A percentile compares a stretch with the other conserved stretches of the same genome.
These are phyloP conservation scores for Xenentodon cancila DNA, from an alignment of 2,797 vertebrate species.

Conservation along the genomic window DNA sequence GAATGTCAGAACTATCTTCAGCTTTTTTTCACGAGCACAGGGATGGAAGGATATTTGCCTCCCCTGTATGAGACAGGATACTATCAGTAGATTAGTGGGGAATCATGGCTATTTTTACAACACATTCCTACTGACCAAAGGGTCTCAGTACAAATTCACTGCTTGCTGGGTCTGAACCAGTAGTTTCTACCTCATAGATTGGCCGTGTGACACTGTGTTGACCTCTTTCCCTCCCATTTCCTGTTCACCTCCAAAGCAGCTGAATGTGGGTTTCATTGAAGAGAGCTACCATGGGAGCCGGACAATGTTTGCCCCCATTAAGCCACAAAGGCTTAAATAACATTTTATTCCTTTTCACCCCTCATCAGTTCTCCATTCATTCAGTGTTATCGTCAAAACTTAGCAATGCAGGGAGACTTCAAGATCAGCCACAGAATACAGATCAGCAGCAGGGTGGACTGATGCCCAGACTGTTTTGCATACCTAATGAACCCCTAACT, in stretches of 20 bases:
- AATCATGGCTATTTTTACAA: conserved; percentile 44
- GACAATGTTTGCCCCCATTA: conserved; percentile 64
- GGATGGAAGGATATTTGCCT: too few species aligned
- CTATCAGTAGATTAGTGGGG: conserved; percentile 42
- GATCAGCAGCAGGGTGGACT: conserved; percentile 60
- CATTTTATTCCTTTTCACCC: conserved; percentile 46
- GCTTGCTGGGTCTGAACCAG: conserved; percentile 36
- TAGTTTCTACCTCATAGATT: conserved; percentile 60
- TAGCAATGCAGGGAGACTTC: conserved; percentile 56
- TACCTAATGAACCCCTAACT: conserved; percentile 74
- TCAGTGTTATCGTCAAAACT: conserved; percentile 61
- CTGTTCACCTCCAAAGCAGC: conserved; percentile 30
- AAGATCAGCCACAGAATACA: conserved; percentile 73
- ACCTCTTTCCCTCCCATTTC: conserved; percentile 70
- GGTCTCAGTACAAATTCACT: conserved; percentile 7
- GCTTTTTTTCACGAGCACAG: too few species aligned
- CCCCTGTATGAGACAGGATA: background rate
- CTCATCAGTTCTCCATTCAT: conserved; percentile 21
- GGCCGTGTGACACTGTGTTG: conserved; percentile 66
- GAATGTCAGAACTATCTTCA: conserved; percentile 6
- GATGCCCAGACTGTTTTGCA: conserved; percentile 66
- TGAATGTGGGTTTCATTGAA: conserved; percentile 53
- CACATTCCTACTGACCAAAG: conserved; percentile 31
- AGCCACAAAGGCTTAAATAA: conserved; percentile 71
- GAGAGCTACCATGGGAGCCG: conserved; percentile 58